Evolutionary conservation across 2,113 vertebrate genomes (phyloP).

Genomic region (Piaya cayana): DNA sequence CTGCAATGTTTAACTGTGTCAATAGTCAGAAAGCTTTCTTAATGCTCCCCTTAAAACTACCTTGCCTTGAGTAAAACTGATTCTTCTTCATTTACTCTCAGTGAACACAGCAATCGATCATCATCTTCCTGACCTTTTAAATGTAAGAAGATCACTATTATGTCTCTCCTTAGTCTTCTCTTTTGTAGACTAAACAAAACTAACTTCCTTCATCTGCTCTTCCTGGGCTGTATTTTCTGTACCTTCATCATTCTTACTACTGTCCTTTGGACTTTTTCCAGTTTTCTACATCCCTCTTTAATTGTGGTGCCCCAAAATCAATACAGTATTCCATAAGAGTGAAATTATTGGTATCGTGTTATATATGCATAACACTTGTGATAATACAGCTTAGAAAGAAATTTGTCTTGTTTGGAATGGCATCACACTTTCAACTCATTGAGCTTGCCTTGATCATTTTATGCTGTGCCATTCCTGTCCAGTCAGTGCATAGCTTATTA

Average conservation of each 20-base stretch:
- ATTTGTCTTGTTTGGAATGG: background rate
- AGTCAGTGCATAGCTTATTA: background rate
- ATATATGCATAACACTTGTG: background rate
- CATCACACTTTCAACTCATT: background rate
- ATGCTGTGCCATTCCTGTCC: background rate
- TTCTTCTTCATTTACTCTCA: slow-evolving; percentile 7
- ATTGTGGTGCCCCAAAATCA: background rate
- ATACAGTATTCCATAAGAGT: slow-evolving; percentile 38
- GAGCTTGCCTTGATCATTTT: background rate
- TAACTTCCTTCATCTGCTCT: slow-evolving; percentile 41
- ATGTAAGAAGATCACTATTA: slow-evolving; percentile 26
- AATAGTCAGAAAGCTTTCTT: background rate
- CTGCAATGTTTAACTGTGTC: background rate
- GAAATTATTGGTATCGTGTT: slow-evolving; percentile 24
- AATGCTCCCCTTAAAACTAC: background rate
- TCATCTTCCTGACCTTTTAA: slow-evolving; percentile 15
- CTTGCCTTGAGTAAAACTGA: background rate
- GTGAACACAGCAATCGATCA: background rate
- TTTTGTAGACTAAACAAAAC: slow-evolving; percentile 67
- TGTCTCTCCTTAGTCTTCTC: slow-evolving; percentile 6
- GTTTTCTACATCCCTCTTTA: background rate
- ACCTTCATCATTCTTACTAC: background rate
- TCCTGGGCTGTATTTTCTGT: slow-evolving; percentile 38
- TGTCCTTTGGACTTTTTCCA: slow-evolving; percentile 44
- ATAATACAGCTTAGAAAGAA: background rate